Base-by-base conservation (phyloP, 2,113 vertebrate species). In the Sorex araneus region DNA sequence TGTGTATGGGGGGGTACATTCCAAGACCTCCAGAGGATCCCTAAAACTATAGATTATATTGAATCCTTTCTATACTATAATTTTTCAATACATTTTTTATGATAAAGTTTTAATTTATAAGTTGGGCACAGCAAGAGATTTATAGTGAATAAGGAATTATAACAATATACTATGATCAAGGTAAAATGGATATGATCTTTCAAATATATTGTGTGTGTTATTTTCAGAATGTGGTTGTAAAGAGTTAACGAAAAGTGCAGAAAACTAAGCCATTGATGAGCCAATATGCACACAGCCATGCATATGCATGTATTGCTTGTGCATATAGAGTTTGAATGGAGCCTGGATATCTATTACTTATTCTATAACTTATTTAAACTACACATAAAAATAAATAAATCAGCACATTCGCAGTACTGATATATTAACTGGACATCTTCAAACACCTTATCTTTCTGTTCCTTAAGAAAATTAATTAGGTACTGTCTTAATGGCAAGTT, bases 391-490 rank as follows among this genome's bases (percentile, higher is more conserved):
- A 95, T 88, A 93, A 93, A 73, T 28, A 45, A 50, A 89, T 87
- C 66, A 91, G 69, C 70, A 71, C 71, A 54, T 63, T 91, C 74
- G 71, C 63, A 63, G 19, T 81, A 74, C 80, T 89, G 79, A 40
- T 57, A 40, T 90, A 66, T 71, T 86, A 13, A 28, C 81, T 19
- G 85, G 27, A 54, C 73, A 69, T 16, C 78, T 78, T 95, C 47
- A 86, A 95, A 90, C 57, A 95, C 15, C 63, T 88, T 92, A 89
- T 88, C 30, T 87, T 92, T 63, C 28, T 94, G 54, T 84, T 87
- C 47, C 90, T 87, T 74, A 90, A 88, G 66, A 95, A 93, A 89
- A 8, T 84, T 75, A 84, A 93, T 82, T 87, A 92, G 88, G 43
- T 84, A 36, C 36, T 40, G 77, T 60, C n/a, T 50, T 94, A 78